Evolutionary conservation across 2,113 vertebrate species (phyloP), one percentile per base, ranked within the genome.

Genomic region (Suricata suricatta): DNA sequence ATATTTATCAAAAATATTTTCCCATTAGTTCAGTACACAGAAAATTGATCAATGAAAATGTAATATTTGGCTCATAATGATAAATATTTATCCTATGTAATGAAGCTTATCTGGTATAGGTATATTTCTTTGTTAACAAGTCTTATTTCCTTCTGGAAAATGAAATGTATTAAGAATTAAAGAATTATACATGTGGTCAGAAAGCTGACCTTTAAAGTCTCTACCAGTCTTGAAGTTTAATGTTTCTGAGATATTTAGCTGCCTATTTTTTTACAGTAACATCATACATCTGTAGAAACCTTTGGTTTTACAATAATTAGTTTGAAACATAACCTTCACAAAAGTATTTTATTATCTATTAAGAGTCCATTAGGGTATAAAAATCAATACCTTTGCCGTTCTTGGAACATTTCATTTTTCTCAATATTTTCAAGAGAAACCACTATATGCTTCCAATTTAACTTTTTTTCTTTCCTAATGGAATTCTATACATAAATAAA

Each of bases 341-440:
- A 85, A 93, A 14, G 9, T 89, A 44, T 95, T 96, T 97, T 94
- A 81, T 95, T 94, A 86, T 97, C 84, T 95, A 95, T 64, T 88
- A 83, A 71, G 88, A 84, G 71, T 91, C 77, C 88, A 95, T 97
- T 97, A 89, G 50, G 25, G 35, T 72, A 80, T 91, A 89, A 95
- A 95, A 96, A 95, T 98, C 85, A 96, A 83, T 98, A 96, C 29
- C 88, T 88, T 17, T 96, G 63, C 35, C n/a, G 89, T 52, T 91
- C 68, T 91, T 94, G 17, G 33, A 93, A 13, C 88, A 82, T 90
- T 97, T 93, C 21, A 93, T 71, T 93, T 97, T 95, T 88, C 77
- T 96, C n/a, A 63, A 12, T 83, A 71, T 74, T 97, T 98, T 92
- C 95, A 3, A 96, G 25, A 92, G 33, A 88, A 92, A 54, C 68